These are phyloP conservation scores for Anguilla rostrata DNA, from an alignment of 2,113 vertebrate species.

Conservation along the genomic window DNA sequence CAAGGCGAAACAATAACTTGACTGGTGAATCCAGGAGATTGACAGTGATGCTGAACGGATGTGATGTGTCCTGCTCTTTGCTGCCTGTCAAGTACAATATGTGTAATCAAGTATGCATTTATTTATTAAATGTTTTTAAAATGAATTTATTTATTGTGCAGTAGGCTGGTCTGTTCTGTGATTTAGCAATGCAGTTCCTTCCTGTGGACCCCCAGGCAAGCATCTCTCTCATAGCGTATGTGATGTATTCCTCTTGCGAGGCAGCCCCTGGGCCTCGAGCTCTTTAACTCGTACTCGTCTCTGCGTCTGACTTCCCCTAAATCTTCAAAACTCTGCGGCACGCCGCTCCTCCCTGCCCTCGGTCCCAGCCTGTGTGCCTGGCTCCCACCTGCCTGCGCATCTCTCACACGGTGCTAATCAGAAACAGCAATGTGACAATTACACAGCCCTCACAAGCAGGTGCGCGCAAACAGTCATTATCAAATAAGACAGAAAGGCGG, in stretches of 20 bases:
- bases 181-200: neutral
- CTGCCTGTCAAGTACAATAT: neutral
- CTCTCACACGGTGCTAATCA: neutral
- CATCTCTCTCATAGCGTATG: too few relatives aligned
- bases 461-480: constrained; percentile 24
- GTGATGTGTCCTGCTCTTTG: neutral
- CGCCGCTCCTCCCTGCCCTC: neutral
- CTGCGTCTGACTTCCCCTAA: too few relatives aligned
- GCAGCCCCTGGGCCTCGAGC: neutral
- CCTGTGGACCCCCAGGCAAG: neutral
- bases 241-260: neutral
- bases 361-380: neutral
- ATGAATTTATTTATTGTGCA: neutral
- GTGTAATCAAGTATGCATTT: neutral
- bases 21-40: neutral
- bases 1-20: neutral
- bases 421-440: constrained; percentile 22
- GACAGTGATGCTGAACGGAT: neutral
- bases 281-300: neutral
- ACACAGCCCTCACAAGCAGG: neutral
- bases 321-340: neutral
- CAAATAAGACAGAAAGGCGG: neutral
- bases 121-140: neutral
- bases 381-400: neutral
- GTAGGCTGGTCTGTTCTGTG: neutral